Evolutionary conservation across 2,113 vertebrate genomes (phyloP), one percentile per base, ranked within the genome.

Genomic region (Engystomops pustulosus): DNA sequence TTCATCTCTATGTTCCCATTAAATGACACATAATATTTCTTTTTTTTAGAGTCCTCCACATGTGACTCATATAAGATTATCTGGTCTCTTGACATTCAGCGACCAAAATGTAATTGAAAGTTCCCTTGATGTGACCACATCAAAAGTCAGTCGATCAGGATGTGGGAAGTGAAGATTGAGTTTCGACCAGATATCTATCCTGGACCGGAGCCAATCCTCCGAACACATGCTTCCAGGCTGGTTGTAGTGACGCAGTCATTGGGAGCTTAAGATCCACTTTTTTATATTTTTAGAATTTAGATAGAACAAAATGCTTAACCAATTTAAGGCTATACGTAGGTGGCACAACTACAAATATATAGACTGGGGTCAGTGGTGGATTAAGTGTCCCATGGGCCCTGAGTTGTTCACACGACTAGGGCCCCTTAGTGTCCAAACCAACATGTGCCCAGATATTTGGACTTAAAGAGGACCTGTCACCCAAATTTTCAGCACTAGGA

Each of bases 51-150:
- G 47, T 34, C 9, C 38, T 36, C 11, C 20, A 20, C 45, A 70
- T 71, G n/a, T 81, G 67, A 51, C 15, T 81, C 4, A 6, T 36
- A 55, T 81, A 55, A 81, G 67, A 55, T 6, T 18, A 10, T 51
- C 49, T 30, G 51, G 45, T 32, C 44, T 58, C 47, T 25, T 20
- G 34, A 51, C 34, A 53, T 67, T 55, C 80, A 38, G 65, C 53
- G 65, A n/a, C 67, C 20, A n/a, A 27, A 34, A 71, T 55, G 80
- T 20, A 25, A 36, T 67, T n/a, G 14, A 51, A 41, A 71, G 80
- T 69, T 71, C 20, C 20, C 30, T 55, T 71, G 32, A 71, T 51
- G 80, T 81, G 80, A 70, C 67, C 47, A 8, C 80, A 81, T 81
- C 47, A 81, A 80, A 65, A 41, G 38, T 15, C 30, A n/a, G 14